Evolutionary conservation across 2,113 vertebrate genomes (phyloP).

Genomic region (Sciurus niger): DNA sequence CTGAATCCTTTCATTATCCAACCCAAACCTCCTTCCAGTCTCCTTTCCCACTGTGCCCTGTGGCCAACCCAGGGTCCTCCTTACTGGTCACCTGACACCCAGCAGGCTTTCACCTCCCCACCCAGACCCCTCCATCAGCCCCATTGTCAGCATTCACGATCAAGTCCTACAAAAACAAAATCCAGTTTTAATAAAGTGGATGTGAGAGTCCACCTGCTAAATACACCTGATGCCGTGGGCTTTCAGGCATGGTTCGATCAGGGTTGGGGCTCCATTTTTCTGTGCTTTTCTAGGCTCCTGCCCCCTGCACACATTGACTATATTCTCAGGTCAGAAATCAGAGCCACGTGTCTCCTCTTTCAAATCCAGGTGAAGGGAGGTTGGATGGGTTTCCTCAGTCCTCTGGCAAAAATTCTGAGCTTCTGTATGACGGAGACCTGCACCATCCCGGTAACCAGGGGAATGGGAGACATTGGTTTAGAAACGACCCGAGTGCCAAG

Average conservation of each 20-base stretch:
- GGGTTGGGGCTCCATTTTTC: background rate
- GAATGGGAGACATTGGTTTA: background rate
- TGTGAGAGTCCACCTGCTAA: background rate
- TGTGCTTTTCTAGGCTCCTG: slow-evolving; percentile 31
- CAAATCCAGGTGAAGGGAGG: background rate
- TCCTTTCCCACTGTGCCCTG: background rate
- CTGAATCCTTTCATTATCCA: slow-evolving; percentile 6
- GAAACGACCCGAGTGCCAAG: background rate
- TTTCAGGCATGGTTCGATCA: slow-evolving; percentile 46
- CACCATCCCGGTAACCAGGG: background rate
- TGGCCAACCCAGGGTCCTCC: background rate
- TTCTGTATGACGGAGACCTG: background rate
- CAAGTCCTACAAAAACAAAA: slow-evolving; percentile 39
- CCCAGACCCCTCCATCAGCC: background rate
- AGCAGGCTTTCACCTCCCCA: background rate
- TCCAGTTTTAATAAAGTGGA: background rate
- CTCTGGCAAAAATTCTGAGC: slow-evolving; percentile 6
- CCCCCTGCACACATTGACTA: background rate
- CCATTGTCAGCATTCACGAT: background rate
- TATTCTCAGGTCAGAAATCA: background rate
- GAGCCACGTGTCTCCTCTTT: background rate
- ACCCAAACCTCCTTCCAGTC: background rate
- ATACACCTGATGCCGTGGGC: background rate
- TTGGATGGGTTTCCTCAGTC: background rate
- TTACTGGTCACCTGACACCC: background rate